Evolutionary conservation across 2,888 invertebrate species (phyloP).

Genomic region (Pycnomerus fuliginosus): DNA sequence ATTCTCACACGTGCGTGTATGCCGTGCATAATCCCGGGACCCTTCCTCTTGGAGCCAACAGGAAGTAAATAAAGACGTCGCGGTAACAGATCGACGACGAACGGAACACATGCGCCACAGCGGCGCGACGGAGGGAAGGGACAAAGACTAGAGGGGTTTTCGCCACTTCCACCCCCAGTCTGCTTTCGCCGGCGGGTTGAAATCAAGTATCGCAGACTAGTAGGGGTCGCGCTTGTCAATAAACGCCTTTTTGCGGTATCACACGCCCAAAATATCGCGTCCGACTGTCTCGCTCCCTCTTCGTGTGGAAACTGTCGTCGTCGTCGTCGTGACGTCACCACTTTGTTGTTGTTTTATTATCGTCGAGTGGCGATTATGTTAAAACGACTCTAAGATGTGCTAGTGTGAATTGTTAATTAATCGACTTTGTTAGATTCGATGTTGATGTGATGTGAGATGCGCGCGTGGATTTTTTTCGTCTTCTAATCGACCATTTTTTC

Average conservation of each 20-base stretch:
- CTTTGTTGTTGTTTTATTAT: conserved; percentile 15
- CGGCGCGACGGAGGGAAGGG: conserved; percentile 8
- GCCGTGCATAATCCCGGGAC: too few relatives aligned
- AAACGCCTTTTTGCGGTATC: conserved; percentile 47
- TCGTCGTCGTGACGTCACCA: conserved; percentile 7
- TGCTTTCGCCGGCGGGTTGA: conserved; percentile 49
- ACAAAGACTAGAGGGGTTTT: conserved; percentile 18
- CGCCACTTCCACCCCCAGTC: conserved; percentile 21
- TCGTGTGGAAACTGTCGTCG: conserved; percentile 9
- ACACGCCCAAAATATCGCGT: conserved; percentile 30
- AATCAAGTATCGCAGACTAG: conserved; percentile 40
- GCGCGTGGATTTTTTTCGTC: conserved; percentile 8
- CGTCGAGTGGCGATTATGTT: too few relatives aligned
- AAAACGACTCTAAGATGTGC: background rate
- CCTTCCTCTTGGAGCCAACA: too few relatives aligned
- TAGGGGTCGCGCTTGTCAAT: conserved; percentile 48
- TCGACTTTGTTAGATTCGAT: conserved; percentile 7
- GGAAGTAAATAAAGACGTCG: conserved; percentile 25
- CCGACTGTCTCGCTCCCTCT: conserved; percentile 12
- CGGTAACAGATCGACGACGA: conserved; percentile 20
- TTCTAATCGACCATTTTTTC: background rate
- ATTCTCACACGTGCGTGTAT: too few relatives aligned
- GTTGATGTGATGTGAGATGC: conserved; percentile 12
- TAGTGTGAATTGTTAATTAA: conserved; percentile 5
- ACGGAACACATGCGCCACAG: conserved; percentile 25